Conservation (phyloP, 2,797 vertebrate genomes). For the Cossypha dichroa region DNA sequence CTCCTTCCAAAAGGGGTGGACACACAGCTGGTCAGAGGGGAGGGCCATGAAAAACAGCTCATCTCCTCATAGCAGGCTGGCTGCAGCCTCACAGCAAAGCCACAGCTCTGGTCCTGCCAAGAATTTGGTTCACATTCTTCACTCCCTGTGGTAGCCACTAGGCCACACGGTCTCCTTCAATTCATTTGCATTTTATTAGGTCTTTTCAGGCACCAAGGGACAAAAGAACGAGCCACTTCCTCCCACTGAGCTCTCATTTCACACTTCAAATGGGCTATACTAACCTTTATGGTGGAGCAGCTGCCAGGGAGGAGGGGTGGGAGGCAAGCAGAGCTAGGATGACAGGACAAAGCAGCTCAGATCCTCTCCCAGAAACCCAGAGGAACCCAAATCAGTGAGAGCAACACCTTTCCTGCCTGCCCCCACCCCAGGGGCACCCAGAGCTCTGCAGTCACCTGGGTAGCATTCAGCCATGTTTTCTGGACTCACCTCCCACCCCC, state of each 20-base stretch:
- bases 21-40: neutral
- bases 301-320: conserved; percentile 16
- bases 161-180: conserved; percentile 45
- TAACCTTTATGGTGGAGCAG: conserved; percentile 51
- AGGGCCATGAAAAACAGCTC: neutral
- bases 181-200: conserved; percentile 66
- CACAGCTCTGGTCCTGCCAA: neutral
- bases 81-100: conserved; percentile 10
- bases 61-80: neutral
- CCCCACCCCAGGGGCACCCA: neutral
- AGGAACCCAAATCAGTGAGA: neutral
- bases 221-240: conserved; percentile 65
- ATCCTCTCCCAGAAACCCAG: neutral
- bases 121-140: conserved; percentile 8
- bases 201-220: conserved; percentile 43
- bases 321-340: neutral
- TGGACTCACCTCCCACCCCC: conserved; percentile 94
- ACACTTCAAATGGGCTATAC: conserved; percentile 54
- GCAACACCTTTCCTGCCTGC: neutral
- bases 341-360: neutral
- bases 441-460: neutral
- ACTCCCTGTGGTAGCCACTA: conserved; percentile 23
- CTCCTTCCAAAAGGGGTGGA: neutral
- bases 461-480: neutral
- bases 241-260: conserved; percentile 63